Evolutionary conservation across 2,888 invertebrate genomes (phyloP).

Genomic region (Oxytorus armatus): DNA sequence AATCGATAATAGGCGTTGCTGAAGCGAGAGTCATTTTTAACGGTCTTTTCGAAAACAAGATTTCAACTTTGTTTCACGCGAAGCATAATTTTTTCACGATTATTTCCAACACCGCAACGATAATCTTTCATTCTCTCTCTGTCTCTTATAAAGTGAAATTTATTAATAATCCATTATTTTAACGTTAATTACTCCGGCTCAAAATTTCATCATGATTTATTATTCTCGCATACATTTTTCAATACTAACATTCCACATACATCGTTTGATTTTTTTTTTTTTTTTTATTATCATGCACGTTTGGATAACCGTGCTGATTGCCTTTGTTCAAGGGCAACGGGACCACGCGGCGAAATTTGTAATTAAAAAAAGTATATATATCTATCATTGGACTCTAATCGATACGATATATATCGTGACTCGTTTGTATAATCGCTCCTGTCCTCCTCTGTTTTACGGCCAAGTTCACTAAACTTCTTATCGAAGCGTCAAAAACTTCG

Average conservation of each 20-base stretch:
- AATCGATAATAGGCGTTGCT: conserved; percentile 14
- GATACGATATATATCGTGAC: no score
- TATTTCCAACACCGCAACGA: conserved; percentile 1
- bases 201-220: neutral
- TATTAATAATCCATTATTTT: neutral
- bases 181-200: conserved; percentile 16
- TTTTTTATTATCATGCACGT: neutral
- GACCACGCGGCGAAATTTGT: neutral
- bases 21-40: neutral
- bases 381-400: neutral
- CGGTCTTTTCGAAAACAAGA: conserved; percentile 33
- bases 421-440: neutral
- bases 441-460: neutral
- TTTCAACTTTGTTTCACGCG: conserved; percentile 15
- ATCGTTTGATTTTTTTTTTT: no score
- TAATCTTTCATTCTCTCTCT: conserved; percentile 12
- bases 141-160: neutral
- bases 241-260: neutral
- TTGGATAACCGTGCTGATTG: conserved; percentile 23
- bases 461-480: conserved; percentile 42
- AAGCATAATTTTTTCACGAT: conserved; percentile 15
- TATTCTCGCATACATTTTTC: conserved; percentile 20
- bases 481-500: conserved; percentile 32
- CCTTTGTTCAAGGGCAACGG: neutral
- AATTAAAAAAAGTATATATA: neutral